Percentiles rank a stretch among this genome's conserved stretches.
Evolutionary conservation across 1,140 invertebrate species (phyloP).

Genomic region (Drosophila auraria): DNA sequence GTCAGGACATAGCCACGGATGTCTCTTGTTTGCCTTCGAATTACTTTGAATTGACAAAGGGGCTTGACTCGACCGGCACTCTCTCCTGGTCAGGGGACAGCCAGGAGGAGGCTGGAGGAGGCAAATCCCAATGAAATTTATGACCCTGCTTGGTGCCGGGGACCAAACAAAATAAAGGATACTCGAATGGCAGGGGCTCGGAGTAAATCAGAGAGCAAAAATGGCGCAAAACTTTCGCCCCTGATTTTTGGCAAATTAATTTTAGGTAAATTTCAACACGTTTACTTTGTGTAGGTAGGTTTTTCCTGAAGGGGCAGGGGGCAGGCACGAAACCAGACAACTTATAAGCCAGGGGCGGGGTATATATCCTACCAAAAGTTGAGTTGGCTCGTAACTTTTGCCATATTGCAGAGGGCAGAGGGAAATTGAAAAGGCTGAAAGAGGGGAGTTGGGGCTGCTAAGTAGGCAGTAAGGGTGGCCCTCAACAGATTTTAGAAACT

Average conservation of each 20-base stretch:
- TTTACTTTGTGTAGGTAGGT: slow-evolving; percentile 52
- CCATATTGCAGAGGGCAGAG: slow-evolving; percentile 52
- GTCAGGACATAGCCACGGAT: slow-evolving; percentile 15
- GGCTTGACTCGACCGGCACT: slow-evolving; percentile 11
- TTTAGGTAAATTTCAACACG: slow-evolving; percentile 65
- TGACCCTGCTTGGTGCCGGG: slow-evolving; percentile 24
- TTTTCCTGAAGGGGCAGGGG: not conserved
- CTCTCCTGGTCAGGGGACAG: no score
- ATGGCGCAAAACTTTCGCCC: slow-evolving; percentile 51
- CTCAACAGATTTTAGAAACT: not conserved
- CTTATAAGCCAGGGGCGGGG: slow-evolving; percentile 11
- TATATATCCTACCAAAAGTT: slow-evolving; percentile 18
- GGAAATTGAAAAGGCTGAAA: slow-evolving; percentile 5
- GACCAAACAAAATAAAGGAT: slow-evolving; percentile 3
- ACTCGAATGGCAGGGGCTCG: not conserved
- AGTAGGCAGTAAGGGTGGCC: not conserved
- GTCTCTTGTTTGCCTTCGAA: slow-evolving; percentile 35
- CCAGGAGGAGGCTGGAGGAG: not conserved
- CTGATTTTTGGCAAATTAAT: slow-evolving; percentile 67
- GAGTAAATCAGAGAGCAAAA: slow-evolving; percentile 55
- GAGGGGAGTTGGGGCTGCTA: not conserved
- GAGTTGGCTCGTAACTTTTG: slow-evolving; percentile 58
- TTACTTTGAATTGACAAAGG: slow-evolving; percentile 44
- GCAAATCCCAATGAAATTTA: slow-evolving; percentile 49
- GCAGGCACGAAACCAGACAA: slow-evolving; percentile 13